These are phyloP conservation scores for Acromyrmex charruanus DNA, from an alignment of 1,140 invertebrate genomes.

Conservation along the genomic window DNA sequence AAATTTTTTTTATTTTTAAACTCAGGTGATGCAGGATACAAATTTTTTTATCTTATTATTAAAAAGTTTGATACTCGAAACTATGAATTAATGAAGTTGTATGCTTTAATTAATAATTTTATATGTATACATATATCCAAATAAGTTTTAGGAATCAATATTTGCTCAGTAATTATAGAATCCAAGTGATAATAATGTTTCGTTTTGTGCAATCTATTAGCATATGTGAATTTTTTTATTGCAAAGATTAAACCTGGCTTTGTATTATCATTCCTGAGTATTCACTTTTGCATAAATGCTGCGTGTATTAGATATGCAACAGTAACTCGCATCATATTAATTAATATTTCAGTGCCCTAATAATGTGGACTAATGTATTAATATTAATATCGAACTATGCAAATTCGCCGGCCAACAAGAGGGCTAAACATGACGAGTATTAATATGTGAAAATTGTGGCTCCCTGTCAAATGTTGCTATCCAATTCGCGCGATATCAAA, in stretches of 20 bases:
- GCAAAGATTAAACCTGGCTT: not conserved
- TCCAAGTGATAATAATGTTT: not conserved
- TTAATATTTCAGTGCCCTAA: conserved; percentile 36
- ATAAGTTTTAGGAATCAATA: not conserved
- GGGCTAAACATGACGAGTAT: conserved; percentile 28
- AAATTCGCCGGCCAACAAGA: conserved; percentile 27
- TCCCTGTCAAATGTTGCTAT: conserved; percentile 55
- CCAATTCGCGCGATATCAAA: conserved; percentile 57
- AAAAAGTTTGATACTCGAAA: not conserved
- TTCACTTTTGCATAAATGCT: not conserved
- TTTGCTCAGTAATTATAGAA: not conserved
- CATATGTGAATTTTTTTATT: not conserved
- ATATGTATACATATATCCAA: not conserved
- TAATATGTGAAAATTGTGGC: conserved; percentile 52
- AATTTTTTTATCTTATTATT: not conserved
- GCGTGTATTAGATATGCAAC: conserved; percentile 21
- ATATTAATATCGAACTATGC: conserved; percentile 43
- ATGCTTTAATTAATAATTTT: not conserved
- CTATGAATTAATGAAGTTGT: not conserved
- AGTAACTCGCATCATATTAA: conserved; percentile 9
- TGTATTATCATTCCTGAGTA: not conserved
- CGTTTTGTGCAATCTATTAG: not conserved
- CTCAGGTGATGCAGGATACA: not conserved
- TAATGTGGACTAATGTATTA: conserved; percentile 39
- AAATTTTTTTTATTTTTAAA: not conserved